Evolutionary conservation across 2,113 vertebrate genomes (phyloP), one percentile per base, ranked within the genome.

Genomic region (Willisornis vidua): DNA sequence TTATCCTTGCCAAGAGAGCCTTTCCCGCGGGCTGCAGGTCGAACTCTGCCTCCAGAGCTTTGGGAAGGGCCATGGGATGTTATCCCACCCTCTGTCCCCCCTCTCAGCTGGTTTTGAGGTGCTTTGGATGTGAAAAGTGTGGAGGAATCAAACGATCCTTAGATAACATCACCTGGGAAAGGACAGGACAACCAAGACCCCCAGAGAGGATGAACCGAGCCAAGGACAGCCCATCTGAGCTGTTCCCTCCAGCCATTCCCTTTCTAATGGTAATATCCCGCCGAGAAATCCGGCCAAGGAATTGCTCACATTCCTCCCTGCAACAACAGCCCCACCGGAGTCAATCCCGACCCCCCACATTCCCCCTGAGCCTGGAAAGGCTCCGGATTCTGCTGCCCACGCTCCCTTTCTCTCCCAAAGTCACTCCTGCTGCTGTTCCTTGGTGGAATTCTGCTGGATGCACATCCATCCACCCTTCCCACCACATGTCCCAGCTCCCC

Each of bases 221-320:
- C 91, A 83, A 58, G 37, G 68, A 6, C 65, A 68, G 66, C 16
- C 0, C 22, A 28, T 72, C 39, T 61, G 67, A 85, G 24, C 70
- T 17, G n/a, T 57, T 66, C 45, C 84, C 72, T 85, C 74, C n/a
- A 49, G 37, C 1, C 1, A 63, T 52, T 82, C 66, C 75, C 72
- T 96, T 95, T 93, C 51, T 83, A 35, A 94, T 90, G 92, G 72
- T 93, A 96, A 97, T 94, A 91, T 94, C 89, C 81, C 19, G 91
- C 17, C 16, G 23, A 73, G 76, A 85, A 87, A 80, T 4, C n/a
- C 72, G 73, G 94, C 93, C 96, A 96, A 95, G 92, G 90, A 93
- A 96, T 96, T 81, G 43, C 52, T 94, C 9, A 0, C 59, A 92
- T 96, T 97, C 93, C 93, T 95, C 52, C 68, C 75, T 67, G 71